Percentiles rank a stretch among this genome's conserved stretches.
Conservation (phyloP, 2,888 invertebrate genomes). For the Anthrax anthrax region DNA sequence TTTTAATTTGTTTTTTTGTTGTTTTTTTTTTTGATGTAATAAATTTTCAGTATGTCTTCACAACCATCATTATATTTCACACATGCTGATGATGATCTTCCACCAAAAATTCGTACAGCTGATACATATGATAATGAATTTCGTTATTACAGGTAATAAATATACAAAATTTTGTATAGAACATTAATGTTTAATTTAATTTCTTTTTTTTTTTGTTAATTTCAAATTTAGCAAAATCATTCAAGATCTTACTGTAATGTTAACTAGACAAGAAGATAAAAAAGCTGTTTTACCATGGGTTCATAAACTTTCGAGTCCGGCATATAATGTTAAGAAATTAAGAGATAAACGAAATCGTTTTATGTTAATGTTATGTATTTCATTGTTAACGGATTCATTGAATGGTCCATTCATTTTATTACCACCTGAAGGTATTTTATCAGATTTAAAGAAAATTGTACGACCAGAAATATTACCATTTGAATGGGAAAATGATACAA, state of each 20-base stretch:
- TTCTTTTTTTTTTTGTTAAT: neutral
- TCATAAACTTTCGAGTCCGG: conserved; percentile 11
- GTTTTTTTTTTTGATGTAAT: no score
- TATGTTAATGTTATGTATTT: conserved; percentile 14
- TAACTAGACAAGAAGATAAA: conserved; percentile 8
- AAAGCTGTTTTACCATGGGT: conserved; percentile 11
- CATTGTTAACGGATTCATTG: conserved; percentile 9
- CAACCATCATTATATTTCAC: neutral
- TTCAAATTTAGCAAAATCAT: conserved; percentile 5
- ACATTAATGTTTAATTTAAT: neutral
- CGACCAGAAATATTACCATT: neutral
- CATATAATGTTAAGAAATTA: conserved; percentile 11
- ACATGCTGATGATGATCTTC: neutral
- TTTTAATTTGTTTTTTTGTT: no score
- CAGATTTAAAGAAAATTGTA: neutral
- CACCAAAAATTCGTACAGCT: conserved; percentile 3
- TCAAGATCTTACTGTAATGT: conserved; percentile 10
- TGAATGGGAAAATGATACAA: conserved; percentile 7
- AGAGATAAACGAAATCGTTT: conserved; percentile 15
- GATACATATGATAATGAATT: conserved; percentile 10
- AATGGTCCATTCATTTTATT: conserved; percentile 11
- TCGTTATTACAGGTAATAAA: conserved; percentile 9
- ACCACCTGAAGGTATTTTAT: conserved; percentile 6
- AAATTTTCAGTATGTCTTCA: no score
- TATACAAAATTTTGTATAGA: neutral